Percentiles rank a stretch among this genome's conserved stretches.
These are phyloP conservation scores for Lasioglossum albipes DNA, from an alignment of 1,140 invertebrate genomes.

Conservation along the genomic window DNA sequence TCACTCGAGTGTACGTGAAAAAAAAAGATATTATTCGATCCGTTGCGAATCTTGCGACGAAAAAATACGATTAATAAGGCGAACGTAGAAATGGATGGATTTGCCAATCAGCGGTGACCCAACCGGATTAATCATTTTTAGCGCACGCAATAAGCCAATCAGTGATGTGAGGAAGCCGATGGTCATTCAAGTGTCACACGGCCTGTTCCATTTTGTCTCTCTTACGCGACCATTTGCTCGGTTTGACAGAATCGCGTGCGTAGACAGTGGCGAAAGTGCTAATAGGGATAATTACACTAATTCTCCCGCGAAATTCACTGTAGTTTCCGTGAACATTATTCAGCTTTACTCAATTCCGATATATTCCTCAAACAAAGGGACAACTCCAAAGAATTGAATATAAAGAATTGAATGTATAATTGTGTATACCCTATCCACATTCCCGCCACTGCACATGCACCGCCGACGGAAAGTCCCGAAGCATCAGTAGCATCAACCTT, in stretches of 20 bases:
- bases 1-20: conserved; percentile 23
- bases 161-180: conserved; percentile 33
- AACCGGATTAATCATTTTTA: conserved; percentile 45
- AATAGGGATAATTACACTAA: too few relatives aligned
- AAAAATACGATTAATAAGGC: neutral
- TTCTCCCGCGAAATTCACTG: too few relatives aligned
- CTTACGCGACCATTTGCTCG: neutral
- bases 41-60: neutral
- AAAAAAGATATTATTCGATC: conserved; percentile 9
- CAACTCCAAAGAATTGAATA: too few relatives aligned
- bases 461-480: neutral
- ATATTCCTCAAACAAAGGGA: too few relatives aligned
- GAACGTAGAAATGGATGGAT: conserved; percentile 4
- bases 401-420: too few relatives aligned
- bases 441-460: neutral
- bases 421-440: too few relatives aligned
- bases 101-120: conserved; percentile 51
- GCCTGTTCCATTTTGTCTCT: neutral
- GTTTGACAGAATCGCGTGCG: neutral
- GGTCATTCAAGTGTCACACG: neutral
- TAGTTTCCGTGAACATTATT: too few relatives aligned
- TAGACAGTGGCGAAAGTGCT: too few relatives aligned
- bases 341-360: too few relatives aligned
- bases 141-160: conserved; percentile 51
- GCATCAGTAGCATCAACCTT: too few relatives aligned